Conservation (phyloP, 2,797 vertebrate species). For the Trachurus trachurus region DNA sequence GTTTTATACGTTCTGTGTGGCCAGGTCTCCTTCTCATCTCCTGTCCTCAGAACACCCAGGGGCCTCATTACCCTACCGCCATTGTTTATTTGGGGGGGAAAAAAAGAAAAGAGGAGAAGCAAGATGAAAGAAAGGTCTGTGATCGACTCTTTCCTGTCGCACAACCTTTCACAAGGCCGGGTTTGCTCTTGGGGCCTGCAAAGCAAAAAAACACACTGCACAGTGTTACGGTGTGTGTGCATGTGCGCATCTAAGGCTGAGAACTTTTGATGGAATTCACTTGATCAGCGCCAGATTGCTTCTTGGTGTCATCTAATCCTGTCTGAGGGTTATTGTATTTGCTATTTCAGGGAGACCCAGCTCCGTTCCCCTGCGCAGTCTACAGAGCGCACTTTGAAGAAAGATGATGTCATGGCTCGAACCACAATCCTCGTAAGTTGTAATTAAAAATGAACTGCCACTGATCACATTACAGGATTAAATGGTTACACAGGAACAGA, state of each 20-base stretch:
- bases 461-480: constrained; percentile 68
- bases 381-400: constrained; percentile 60
- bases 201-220: constrained; percentile 19
- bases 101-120: constrained; percentile 59
- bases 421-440: constrained; percentile 49
- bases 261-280: constrained; percentile 64
- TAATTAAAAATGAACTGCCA: constrained; percentile 74
- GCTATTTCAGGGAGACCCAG: constrained; percentile 60
- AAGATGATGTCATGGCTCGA: constrained; percentile 65
- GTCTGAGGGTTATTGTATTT: constrained; percentile 70
- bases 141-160: constrained; percentile 74
- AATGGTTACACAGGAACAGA: constrained; percentile 43
- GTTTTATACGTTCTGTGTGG: constrained; percentile 75
- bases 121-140: constrained; percentile 73
- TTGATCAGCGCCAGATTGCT: constrained; percentile 71
- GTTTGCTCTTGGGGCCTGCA: constrained; percentile 51
- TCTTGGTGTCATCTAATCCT: constrained; percentile 73
- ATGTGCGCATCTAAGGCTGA: constrained; percentile 17
- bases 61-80: constrained; percentile 78
- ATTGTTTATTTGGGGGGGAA: constrained; percentile 79
- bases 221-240: constrained; percentile 2
- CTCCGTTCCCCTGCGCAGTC: constrained; percentile 27
- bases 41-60: constrained; percentile 74
- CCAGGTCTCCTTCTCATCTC: constrained; percentile 76
- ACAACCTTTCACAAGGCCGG: constrained; percentile 60